Evolutionary conservation across 1,140 invertebrate genomes (phyloP), one percentile per base, ranked within the genome.

Genomic region (Camponotus pennsylvanicus): DNA sequence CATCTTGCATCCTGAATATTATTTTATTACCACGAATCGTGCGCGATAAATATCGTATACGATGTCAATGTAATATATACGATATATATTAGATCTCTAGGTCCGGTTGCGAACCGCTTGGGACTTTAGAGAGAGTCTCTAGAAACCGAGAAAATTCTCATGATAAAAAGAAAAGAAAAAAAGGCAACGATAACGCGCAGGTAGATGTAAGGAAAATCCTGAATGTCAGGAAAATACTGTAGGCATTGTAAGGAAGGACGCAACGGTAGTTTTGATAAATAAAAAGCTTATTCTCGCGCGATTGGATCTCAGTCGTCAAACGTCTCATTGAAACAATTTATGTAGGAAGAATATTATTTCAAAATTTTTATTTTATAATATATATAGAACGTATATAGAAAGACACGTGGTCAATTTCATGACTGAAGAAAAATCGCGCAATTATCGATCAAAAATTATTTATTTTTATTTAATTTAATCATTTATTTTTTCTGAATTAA

Each of bases 21-120:
- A 67, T 67, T 37, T 37, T 52, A 34, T 67, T n/a, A 49, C 11
- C 32, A 34, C 32, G 21, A 40, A 40, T 34, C 52, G n/a, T 8
- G 59, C 34, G 27, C 1, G 27, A 18, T 66, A 64, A 78, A 78
- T 61, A 64, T 64, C 40, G 27, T 27, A 27, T 27, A 27, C 1
- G 27, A 27, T 27, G 27, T 27, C 27, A 27, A 27, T 27, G 27
- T 27, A 27, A 27, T 27, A 18, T 7, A 21, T 18, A 42, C 1
- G 42, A 49, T 21, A 49, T 49, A 37, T 63, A 32, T 21, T 27
- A 66, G 27, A 37, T 55, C 5, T 61, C 34, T 40, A 78, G 66
- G 49, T 78, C 42, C 8, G 27, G 27, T 45, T 64, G 59, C 27
- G 59, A 78, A 49, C 61, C 42, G 40, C 59, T 78, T 49, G 61